A percentile compares a stretch with the other conserved stretches of the same genome.
phyloP scores from a whole-genome alignment of 1,140 invertebrate species.

The Subanguina moxae region DNA sequence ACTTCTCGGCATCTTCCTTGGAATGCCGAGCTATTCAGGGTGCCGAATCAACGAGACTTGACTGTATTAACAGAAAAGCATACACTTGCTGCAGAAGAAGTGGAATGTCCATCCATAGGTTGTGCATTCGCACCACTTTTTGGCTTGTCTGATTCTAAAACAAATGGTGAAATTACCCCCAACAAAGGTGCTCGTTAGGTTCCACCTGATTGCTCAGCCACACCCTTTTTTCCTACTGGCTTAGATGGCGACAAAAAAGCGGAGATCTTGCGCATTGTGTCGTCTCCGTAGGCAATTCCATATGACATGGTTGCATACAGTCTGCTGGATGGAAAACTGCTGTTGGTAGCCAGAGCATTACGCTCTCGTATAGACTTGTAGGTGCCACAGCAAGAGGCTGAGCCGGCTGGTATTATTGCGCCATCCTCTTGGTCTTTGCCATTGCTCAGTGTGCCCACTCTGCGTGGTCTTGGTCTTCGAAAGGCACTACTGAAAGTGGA shows the following conservation, averaged over 20 bases:
- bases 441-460: not conserved
- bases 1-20: too few relatives aligned
- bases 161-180: not conserved
- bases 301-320: slow-evolving; percentile 1
- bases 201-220: not conserved
- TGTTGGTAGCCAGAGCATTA: not conserved
- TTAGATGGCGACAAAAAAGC: not conserved
- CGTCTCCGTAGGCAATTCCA: not conserved
- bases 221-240: not conserved
- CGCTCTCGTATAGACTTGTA: slow-evolving; percentile 2
- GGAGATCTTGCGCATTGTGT: not conserved
- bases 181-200: not conserved
- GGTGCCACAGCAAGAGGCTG: not conserved
- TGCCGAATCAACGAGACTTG: too few relatives aligned
- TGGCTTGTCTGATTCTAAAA: not conserved
- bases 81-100: too few relatives aligned
- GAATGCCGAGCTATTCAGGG: too few relatives aligned
- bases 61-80: too few relatives aligned
- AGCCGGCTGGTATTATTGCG: not conserved
- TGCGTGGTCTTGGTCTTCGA: not conserved
- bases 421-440: not conserved
- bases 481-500: not conserved
- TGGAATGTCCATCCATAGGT: not conserved
- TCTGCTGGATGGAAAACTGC: slow-evolving; percentile 1
- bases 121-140: not conserved